Evolutionary conservation across 2,888 invertebrate species (phyloP).

Genomic region (Bimastos eiseni): DNA sequence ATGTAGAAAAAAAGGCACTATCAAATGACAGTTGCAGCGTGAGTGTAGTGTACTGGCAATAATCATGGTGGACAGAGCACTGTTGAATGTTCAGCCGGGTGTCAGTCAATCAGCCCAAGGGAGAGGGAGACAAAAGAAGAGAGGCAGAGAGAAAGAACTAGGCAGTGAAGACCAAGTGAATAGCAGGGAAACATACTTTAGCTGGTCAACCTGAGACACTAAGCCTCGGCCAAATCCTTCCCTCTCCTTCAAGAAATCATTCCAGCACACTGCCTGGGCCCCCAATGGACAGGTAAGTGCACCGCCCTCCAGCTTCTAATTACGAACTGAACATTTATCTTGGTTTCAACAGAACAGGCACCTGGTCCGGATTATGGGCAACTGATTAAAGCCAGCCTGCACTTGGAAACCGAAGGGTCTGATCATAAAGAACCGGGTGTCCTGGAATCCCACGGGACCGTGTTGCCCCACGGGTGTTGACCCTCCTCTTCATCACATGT

Average conservation of each 20-base stretch:
- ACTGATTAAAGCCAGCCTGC: constrained; percentile 13
- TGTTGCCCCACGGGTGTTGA: background rate
- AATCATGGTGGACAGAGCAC: background rate
- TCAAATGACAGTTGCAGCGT: too few species aligned
- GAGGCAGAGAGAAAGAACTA: too few species aligned
- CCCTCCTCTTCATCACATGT: background rate
- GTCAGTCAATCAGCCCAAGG: too few species aligned
- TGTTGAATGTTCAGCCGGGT: background rate
- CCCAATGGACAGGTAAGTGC: background rate
- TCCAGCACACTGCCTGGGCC: background rate
- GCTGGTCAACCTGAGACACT: background rate
- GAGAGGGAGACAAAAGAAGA: too few species aligned
- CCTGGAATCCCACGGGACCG: background rate
- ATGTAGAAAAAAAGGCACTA: background rate
- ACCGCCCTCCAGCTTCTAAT: background rate
- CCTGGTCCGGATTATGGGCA: background rate
- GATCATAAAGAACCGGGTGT: background rate
- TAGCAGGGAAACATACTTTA: background rate
- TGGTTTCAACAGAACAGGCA: background rate
- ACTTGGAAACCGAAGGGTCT: background rate
- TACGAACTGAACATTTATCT: background rate
- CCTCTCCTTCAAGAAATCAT: background rate
- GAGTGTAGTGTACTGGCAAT: background rate
- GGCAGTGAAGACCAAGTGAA: background rate
- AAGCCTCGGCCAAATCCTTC: background rate